These are phyloP conservation scores for Pantherophis guttatus DNA, from an alignment of 2,113 vertebrate genomes.

Conservation along the genomic window DNA sequence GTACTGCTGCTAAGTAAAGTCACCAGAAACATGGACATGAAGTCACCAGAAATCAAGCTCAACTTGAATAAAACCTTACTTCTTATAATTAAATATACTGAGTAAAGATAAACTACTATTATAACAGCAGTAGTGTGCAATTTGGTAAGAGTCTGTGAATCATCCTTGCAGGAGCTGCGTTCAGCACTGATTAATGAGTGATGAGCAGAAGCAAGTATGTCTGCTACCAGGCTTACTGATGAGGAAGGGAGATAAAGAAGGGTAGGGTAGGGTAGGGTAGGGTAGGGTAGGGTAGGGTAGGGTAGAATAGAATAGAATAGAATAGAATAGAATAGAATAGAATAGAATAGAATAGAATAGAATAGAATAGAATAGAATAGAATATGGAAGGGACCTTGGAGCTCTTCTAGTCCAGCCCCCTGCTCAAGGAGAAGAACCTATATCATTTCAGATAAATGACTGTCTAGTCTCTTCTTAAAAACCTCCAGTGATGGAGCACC, in stretches of 20 bases:
- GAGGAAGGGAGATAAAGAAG: not conserved
- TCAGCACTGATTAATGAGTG: not conserved
- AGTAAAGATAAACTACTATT: not conserved
- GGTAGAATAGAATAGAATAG: too few relatives aligned
- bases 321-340: too few relatives aligned
- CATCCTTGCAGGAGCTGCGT: not conserved
- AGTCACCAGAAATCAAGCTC: not conserved
- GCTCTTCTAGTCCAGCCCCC: too few relatives aligned
- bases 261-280: too few relatives aligned
- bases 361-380: too few relatives aligned
- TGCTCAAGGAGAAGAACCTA: too few relatives aligned
- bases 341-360: too few relatives aligned
- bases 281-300: too few relatives aligned
- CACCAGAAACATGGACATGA: not conserved
- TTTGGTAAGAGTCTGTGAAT: not conserved
- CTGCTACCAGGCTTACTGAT: not conserved
- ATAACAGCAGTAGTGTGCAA: not conserved
- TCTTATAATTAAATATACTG: not conserved
- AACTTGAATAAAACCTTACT: not conserved
- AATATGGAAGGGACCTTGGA: too few relatives aligned
- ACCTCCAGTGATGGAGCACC: too few relatives aligned
- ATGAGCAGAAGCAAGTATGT: not conserved
- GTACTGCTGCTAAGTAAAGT: not conserved
- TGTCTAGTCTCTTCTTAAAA: too few relatives aligned
- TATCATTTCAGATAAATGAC: too few relatives aligned